Evolutionary conservation across 1,140 invertebrate species (phyloP).

Genomic region (Linepithema humile): DNA sequence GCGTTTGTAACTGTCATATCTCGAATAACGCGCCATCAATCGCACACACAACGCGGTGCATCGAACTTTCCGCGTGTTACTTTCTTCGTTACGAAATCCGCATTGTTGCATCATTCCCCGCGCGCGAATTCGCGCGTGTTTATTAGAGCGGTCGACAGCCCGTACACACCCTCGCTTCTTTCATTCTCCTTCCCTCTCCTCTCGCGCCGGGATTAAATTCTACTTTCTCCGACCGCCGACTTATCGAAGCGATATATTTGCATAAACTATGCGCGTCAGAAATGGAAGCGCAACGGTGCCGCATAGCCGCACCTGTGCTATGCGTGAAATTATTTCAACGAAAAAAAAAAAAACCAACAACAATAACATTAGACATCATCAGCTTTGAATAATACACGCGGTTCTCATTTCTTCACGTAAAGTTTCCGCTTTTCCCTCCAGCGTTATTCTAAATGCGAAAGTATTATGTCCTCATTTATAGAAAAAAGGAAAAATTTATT

Average conservation of each 20-base stretch:
- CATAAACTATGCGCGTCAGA: neutral
- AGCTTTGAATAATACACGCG: too few species aligned
- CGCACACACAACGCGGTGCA: neutral
- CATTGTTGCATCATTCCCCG: slow-evolving; percentile 55
- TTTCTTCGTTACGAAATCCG: slow-evolving; percentile 47
- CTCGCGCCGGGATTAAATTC: slow-evolving; percentile 47
- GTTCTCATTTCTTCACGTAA: too few species aligned
- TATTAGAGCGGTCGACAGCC: slow-evolving; percentile 67
- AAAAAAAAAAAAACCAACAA: too few species aligned
- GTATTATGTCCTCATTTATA: too few species aligned
- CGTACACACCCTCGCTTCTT: slow-evolving; percentile 42
- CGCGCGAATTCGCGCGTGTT: slow-evolving; percentile 34
- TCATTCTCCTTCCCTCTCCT: slow-evolving; percentile 38
- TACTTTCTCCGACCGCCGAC: slow-evolving; percentile 22
- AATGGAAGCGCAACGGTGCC: neutral
- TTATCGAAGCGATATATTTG: slow-evolving; percentile 29
- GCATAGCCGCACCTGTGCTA: too few species aligned
- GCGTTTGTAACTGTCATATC: neutral
- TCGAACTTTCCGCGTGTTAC: slow-evolving; percentile 14
- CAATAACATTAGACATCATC: too few species aligned
- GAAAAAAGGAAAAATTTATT: too few species aligned
- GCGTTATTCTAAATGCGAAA: too few species aligned
- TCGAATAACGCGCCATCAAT: slow-evolving; percentile 40
- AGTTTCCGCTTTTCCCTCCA: too few species aligned
- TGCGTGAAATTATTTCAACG: too few species aligned